A percentile compares a stretch with the other conserved stretches of the same genome.
These are phyloP conservation scores for Brachionus rubens DNA, from an alignment of 1,140 invertebrate genomes.

Conservation along the genomic window DNA sequence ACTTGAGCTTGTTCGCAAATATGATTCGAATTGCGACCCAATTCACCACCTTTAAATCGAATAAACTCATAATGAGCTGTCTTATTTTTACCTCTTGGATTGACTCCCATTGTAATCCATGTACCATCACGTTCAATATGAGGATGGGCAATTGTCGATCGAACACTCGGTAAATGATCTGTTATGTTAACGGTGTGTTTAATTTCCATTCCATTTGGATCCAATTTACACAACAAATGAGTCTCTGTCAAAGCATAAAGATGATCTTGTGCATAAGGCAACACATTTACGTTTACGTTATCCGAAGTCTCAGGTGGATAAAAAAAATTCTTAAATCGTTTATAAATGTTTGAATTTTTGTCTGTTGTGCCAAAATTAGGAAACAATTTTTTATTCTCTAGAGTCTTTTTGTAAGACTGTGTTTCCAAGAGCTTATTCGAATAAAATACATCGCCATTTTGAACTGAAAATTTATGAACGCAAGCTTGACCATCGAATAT, in stretches of 20 bases:
- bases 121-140: conserved; percentile 73
- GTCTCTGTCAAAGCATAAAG: conserved; percentile 77
- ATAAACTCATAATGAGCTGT: conserved; percentile 33
- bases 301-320: conserved; percentile 65
- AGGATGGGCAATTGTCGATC: conserved; percentile 63
- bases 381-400: conserved; percentile 46
- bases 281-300: conserved; percentile 82
- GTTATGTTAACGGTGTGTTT: conserved; percentile 61
- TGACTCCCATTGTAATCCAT: conserved; percentile 70
- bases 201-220: conserved; percentile 69
- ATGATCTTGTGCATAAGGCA: conserved; percentile 75
- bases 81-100: background rate
- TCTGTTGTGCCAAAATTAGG: conserved; percentile 31
- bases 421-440: conserved; percentile 68
- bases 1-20: conserved; percentile 32
- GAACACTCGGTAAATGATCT: conserved; percentile 45
- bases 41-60: conserved; percentile 25
- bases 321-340: conserved; percentile 47
- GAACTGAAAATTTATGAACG: conserved; percentile 69
- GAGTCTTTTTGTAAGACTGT: conserved; percentile 31
- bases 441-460: conserved; percentile 63
- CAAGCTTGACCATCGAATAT: conserved; percentile 81
- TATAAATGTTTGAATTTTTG: conserved; percentile 46
- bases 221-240: conserved; percentile 74
- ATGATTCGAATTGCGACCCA: background rate